Evolutionary conservation across 1,140 invertebrate species (phyloP).

Genomic region (Diorhabda sublineata): DNA sequence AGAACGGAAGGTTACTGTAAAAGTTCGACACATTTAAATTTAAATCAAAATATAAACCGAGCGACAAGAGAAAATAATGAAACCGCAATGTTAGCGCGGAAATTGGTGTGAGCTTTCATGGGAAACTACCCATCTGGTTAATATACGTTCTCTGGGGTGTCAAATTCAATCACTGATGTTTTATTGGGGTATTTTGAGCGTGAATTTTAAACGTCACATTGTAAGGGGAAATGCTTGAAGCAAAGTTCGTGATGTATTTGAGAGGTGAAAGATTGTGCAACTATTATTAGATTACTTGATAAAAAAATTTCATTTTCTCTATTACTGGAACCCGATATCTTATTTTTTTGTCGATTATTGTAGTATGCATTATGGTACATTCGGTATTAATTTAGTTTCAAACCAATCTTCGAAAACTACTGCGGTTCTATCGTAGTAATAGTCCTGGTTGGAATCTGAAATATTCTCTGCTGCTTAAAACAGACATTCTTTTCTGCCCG

Average conservation of each 20-base stretch:
- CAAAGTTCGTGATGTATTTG: background rate
- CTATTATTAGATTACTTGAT: background rate
- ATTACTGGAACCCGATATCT: too few relatives aligned
- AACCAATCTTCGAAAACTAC: too few relatives aligned
- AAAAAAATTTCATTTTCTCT: too few relatives aligned
- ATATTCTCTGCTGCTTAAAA: too few relatives aligned
- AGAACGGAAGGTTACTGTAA: too few relatives aligned
- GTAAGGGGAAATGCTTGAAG: background rate
- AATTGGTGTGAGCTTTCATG: constrained; percentile 26
- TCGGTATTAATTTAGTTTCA: too few relatives aligned
- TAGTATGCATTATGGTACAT: too few relatives aligned
- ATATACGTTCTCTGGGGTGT: constrained; percentile 34
- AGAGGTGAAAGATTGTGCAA: background rate
- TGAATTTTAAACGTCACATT: constrained; percentile 24
- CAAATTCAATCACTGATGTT: constrained; percentile 35
- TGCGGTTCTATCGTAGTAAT: too few relatives aligned
- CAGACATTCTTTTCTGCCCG: too few relatives aligned
- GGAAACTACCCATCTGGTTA: constrained; percentile 32
- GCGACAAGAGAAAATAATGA: constrained; percentile 11
- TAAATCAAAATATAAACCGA: background rate
- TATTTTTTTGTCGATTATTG: too few relatives aligned
- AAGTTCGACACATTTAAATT: constrained; percentile 3
- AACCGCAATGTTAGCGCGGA: constrained; percentile 30
- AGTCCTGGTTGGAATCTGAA: too few relatives aligned
- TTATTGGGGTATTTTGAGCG: constrained; percentile 35